Evolutionary conservation across 2,888 invertebrate genomes (phyloP), one percentile per base, ranked within the genome.

Genomic region (Diogma glabrata): DNA sequence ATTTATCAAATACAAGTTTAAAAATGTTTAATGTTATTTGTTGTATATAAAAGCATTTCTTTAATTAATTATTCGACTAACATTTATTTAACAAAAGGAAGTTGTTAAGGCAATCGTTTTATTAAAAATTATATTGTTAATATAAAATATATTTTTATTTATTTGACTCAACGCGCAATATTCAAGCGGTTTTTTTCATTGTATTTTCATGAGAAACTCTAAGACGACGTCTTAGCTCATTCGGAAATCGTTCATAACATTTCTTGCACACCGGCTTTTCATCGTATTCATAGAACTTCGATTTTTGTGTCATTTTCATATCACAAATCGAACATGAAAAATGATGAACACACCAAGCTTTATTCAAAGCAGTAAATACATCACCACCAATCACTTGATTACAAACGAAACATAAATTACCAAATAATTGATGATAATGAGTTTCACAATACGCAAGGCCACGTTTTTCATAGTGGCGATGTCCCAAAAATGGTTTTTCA

Each of bases 221-320:
- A 67, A 99, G 77, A 16, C 99, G 81, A 57, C 92, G 87, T 53
- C 94, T 83, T 61, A 99, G 73, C 71, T 99, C 99, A 30, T 80
- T 77, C 1, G 99, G 99, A 71, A 99, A 92, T 64, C 84, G 86
- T 64, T 99, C 97, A 70, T 96, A 97, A 72, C 99, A 99, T 63
- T 92, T 89, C 72, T 97, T 95, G 74, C 99, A 99, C 10, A 92
- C 94, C 26, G 99, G 99, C 64, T 94, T 91, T 72, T 96, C 81
- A 73, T 99, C 99, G 70, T 94, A 92, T 72, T 99, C 99, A 71
- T 94, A 99, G 75, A 99, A 99, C 72, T 99, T 99, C 38, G 94
- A 90, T 73, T 94, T 93, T 59, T 94, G 92, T 65, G 87, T 92
- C 78, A 94, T 85, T 63, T 95, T 88, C 62, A 87, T 85, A 72